Base-by-base conservation (phyloP, 2,113 vertebrate species). In the Procavia capensis region DNA sequence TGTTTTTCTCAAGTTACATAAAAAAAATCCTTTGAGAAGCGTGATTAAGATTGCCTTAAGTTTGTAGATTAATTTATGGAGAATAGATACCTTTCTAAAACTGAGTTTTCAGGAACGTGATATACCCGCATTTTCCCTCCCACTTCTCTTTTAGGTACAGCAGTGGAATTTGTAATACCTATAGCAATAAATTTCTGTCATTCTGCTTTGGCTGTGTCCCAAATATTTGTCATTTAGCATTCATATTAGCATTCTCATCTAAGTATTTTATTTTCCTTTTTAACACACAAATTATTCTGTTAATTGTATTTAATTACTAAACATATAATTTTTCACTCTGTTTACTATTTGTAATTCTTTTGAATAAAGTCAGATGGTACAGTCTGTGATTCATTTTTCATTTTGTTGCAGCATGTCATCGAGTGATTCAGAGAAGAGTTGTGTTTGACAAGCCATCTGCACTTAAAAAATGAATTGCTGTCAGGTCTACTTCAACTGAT, bases 291-390 rank as follows among this genome's bases (percentile, higher is more conserved):
- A 11, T 82, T 95, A 45, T 72, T 93, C 88, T 72, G 61, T n/a
- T 83, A 80, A 43, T 25, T 31, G 36, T 64, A 61, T 20, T 34
- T 75, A 64, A 9, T 82, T 76, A 88, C 17, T 76, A 64, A 93
- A 75, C 25, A 66, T 81, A 66, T 75, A n/a, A 78, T 72, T 79
- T 85, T 24, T 72, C 47, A 9, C 6, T 82, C 34, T 93, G 43
- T 29, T 68, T 72, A 13, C 63, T 92, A 47, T 17, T 64, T 84
- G 54, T 39, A 83, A 84, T 74, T 94, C 90, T 87, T 90, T 29
- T 87, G 13, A 90, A 72, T 59, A 90, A 90, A 36, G 45, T 95
- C 27, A 83, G 75, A 82, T 50, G 79, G 39, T 24, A 61, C 11
- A 70, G 8, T n/a, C 34, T n/a, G 2, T 90, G 3, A n/a, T n/a